Base-by-base conservation (phyloP, 2,797 vertebrate genomes). In the Enteromius thamalakanensis region DNA sequence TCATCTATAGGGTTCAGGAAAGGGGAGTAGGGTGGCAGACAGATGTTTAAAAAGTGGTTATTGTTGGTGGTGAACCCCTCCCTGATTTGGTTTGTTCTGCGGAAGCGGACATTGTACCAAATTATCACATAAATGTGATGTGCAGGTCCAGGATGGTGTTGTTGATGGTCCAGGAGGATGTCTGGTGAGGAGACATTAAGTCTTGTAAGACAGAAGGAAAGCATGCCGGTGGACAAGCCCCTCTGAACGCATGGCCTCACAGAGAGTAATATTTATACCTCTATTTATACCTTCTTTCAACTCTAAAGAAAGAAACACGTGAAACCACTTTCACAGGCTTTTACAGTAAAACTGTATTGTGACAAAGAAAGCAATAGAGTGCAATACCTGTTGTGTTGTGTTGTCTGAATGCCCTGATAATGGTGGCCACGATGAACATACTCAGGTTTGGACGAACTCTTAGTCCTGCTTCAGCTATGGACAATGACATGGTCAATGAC, bases 321-420 rank as follows among this genome's bases (percentile, higher is more conserved):
- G 32, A 32, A 32, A 1, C 32, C 3, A 32, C 32, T 32, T 32
- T 1, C 2, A 32, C 32, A 3, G 32, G 3, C 32, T 32, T 3
- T 32, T 32, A 32, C n/a, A n/a, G n/a, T n/a, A n/a, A n/a, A n/a
- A n/a, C n/a, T n/a, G 32, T 32, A 85, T 71, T 82, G 71, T 76
- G 79, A 82, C 79, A 81, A 82, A 81, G 79, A 76, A 68, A 85
- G 62, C 42, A 76, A 71, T 76, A 76, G 45, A 67, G 62, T 70
- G 79, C 37, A 81, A 78, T 85, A 79, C 69, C 84, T n/a, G n/a
- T n/a, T n/a, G n/a, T 86, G 84, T 85, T 76, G 78, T 65, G 62
- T 65, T 65, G 26, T 65, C 62, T 64, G 62, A 32, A 32, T 65
- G 26, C 62, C 62, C 62, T 85, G 75, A 86, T 82, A 78, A 86